phyloP scores from a whole-genome alignment of 2,797 vertebrate species.

The Helarctos malayanus region DNA sequence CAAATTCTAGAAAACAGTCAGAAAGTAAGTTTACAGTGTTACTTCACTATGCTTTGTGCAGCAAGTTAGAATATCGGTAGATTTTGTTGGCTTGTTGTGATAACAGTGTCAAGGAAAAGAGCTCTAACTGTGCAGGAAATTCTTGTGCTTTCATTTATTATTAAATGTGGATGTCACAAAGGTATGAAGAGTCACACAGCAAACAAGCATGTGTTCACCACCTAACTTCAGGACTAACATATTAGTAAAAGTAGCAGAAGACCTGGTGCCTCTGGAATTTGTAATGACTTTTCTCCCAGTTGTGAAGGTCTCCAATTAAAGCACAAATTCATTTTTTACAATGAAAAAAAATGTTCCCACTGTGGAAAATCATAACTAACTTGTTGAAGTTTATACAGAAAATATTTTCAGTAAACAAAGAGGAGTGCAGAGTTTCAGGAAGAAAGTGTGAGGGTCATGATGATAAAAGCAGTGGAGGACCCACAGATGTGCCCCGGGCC shows the following conservation, averaged over 20 bases:
- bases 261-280: not conserved
- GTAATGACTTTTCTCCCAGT: constrained; percentile 30
- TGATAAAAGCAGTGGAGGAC: constrained; percentile 67
- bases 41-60: not conserved
- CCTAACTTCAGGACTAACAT: not conserved
- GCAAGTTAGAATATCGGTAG: not conserved
- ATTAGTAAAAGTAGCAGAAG: not conserved
- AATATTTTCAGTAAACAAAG: constrained; percentile 81
- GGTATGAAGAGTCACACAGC: not conserved
- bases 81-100: not conserved
- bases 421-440: constrained; percentile 49
- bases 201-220: not conserved
- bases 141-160: constrained; percentile 25
- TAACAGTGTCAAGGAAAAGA: not conserved
- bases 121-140: not conserved
- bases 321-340: constrained; percentile 22
- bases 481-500: constrained; percentile 76
- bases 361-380: constrained; percentile 70
- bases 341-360: constrained; percentile 45
- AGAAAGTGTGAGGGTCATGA: constrained; percentile 54
- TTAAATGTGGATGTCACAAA: not conserved
- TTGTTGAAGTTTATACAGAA: constrained; percentile 80
- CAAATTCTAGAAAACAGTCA: not conserved
- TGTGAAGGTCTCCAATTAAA: constrained; percentile 25
- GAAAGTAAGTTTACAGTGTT: not conserved